Conservation (phyloP, 2,797 vertebrate genomes). For the Acanthiza pusilla region DNA sequence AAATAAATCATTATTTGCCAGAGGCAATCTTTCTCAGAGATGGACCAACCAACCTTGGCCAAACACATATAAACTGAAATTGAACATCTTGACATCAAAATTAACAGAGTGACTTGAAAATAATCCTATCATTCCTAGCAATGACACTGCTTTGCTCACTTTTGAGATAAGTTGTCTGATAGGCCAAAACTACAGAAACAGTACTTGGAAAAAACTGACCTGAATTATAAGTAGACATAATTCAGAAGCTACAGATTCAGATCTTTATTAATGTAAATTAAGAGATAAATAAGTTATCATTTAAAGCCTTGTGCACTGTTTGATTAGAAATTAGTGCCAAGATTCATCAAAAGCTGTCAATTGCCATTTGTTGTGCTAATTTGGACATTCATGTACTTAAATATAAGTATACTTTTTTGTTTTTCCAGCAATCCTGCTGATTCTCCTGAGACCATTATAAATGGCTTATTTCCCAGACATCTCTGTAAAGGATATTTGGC, state of each 20-base stretch:
- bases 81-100: neutral
- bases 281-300: constrained; percentile 15
- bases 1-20: neutral
- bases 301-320: neutral
- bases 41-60: neutral
- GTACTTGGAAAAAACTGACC: neutral
- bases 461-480: constrained; percentile 39
- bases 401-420: neutral
- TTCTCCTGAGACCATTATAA: constrained; percentile 14
- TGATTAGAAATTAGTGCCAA: constrained; percentile 15
- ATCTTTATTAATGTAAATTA: constrained; percentile 6
- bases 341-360: constrained; percentile 42
- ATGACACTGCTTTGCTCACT: neutral
- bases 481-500: neutral
- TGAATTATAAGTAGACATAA: neutral
- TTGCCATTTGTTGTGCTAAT: constrained; percentile 50
- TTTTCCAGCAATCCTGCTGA: constrained; percentile 1
- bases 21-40: neutral
- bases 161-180: neutral
- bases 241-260: neutral
- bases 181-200: neutral
- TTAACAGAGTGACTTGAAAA: neutral
- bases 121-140: neutral
- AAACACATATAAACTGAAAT: neutral
- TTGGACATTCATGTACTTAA: neutral